A percentile compares a stretch with the other conserved stretches of the same genome.
Evolutionary conservation across 2,113 vertebrate species (phyloP).

Genomic region (Corythornis cristatus): DNA sequence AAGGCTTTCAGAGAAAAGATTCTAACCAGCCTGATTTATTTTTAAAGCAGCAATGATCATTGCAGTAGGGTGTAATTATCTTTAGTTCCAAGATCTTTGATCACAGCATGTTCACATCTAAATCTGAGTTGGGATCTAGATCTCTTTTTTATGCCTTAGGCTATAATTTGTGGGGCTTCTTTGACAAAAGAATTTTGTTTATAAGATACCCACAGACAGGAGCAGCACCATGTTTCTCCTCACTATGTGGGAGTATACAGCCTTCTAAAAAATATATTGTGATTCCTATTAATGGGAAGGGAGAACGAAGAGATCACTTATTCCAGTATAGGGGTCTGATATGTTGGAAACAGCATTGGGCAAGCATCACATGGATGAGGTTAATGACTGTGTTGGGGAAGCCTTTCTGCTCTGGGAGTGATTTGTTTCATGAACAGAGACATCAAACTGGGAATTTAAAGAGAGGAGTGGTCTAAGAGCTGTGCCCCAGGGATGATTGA

Average conservation of each 20-base stretch:
- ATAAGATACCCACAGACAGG: neutral
- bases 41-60: constrained; percentile 19
- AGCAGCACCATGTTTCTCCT: neutral
- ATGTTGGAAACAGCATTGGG: neutral
- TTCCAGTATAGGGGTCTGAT: neutral
- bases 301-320: neutral
- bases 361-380: neutral
- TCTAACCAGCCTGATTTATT: constrained; percentile 36
- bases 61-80: constrained; percentile 46
- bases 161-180: constrained; percentile 43
- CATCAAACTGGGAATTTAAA: neutral
- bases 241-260: neutral
- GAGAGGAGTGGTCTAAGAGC: neutral
- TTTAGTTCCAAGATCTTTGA: constrained; percentile 60
- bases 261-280: neutral
- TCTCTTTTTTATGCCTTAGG: constrained; percentile 2
- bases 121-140: constrained; percentile 35
- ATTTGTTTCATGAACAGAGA: neutral
- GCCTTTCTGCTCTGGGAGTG: neutral
- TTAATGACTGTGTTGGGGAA: neutral
- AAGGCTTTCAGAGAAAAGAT: neutral
- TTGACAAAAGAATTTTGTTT: constrained; percentile 13
- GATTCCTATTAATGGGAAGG: neutral
- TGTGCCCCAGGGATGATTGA: neutral
- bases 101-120: constrained; percentile 26